These are phyloP conservation scores for Argyra leucocephala DNA, from an alignment of 2,888 invertebrate genomes.

Conservation along the genomic window DNA sequence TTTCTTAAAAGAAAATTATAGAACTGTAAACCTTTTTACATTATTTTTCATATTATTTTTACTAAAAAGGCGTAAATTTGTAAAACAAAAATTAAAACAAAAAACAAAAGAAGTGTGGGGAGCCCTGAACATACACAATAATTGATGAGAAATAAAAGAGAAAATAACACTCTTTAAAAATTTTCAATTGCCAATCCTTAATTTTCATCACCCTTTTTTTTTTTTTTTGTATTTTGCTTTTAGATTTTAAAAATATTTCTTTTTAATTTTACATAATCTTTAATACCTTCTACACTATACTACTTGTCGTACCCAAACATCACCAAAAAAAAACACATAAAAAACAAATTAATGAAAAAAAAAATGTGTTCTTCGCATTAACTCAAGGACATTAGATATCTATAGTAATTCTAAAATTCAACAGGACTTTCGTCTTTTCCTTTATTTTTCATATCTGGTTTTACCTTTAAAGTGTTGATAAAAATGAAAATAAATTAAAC, in stretches of 20 bases:
- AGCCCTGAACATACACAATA: no score
- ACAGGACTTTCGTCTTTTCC: not conserved
- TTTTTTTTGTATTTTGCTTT: no score
- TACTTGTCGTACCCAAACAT: no score
- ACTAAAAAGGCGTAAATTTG: not conserved
- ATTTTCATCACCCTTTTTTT: not conserved
- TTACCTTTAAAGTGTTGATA: not conserved
- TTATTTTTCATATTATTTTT: no score
- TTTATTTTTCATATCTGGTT: not conserved
- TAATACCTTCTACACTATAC: not conserved
- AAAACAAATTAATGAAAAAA: not conserved
- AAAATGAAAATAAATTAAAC: conserved; percentile 2
- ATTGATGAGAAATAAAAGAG: not conserved
- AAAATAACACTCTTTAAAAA: not conserved
- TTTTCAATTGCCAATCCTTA: not conserved
- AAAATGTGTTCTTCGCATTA: not conserved
- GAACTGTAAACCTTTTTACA: no score
- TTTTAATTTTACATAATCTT: not conserved
- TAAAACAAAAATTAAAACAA: no score
- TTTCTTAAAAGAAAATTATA: no score
- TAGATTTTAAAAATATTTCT: no score
- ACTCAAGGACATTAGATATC: not conserved
- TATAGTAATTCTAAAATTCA: not conserved
- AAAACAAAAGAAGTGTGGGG: no score
- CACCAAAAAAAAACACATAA: no score